phyloP scores from a whole-genome alignment of 2,888 invertebrate species.

The Biston betularia region DNA sequence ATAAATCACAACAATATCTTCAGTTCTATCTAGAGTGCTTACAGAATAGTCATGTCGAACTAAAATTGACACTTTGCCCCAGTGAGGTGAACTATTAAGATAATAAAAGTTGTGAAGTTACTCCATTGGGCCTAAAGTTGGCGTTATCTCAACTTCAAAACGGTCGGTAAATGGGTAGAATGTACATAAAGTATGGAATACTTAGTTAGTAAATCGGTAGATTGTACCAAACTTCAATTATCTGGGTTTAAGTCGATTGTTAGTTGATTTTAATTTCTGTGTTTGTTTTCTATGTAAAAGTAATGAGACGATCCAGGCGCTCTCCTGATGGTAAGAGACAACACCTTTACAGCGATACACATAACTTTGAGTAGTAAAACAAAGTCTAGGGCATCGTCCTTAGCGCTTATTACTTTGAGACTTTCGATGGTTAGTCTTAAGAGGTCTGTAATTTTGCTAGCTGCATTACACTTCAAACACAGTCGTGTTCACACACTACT shows the following conservation, averaged over 20 bases:
- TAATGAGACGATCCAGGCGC: too few relatives aligned
- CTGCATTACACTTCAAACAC: too few relatives aligned
- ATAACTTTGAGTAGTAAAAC: too few relatives aligned
- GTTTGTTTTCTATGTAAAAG: too few relatives aligned
- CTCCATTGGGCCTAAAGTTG: slow-evolving; percentile 4
- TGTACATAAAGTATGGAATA: neutral
- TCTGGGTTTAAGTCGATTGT: slow-evolving; percentile 5
- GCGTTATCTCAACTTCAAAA: slow-evolving; percentile 38
- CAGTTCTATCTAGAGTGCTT: neutral
- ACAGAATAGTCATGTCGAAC: neutral
- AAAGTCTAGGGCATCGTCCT: too few relatives aligned
- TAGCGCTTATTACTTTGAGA: too few relatives aligned
- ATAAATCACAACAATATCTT: too few relatives aligned
- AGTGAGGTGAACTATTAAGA: slow-evolving; percentile 10
- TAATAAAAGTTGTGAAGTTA: slow-evolving; percentile 22
- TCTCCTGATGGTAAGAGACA: too few relatives aligned
- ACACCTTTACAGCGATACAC: too few relatives aligned
- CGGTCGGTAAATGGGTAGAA: slow-evolving; percentile 44
- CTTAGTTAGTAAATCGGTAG: neutral
- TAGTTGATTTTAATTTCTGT: neutral
- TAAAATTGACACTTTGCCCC: slow-evolving; percentile 16
- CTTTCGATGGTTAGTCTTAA: too few relatives aligned
- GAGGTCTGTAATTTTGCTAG: too few relatives aligned
- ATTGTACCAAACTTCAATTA: slow-evolving; percentile 6
- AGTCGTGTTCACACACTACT: too few relatives aligned